Conservation (phyloP, 2,888 invertebrate species). For the Cyclophora albipunctata region DNA sequence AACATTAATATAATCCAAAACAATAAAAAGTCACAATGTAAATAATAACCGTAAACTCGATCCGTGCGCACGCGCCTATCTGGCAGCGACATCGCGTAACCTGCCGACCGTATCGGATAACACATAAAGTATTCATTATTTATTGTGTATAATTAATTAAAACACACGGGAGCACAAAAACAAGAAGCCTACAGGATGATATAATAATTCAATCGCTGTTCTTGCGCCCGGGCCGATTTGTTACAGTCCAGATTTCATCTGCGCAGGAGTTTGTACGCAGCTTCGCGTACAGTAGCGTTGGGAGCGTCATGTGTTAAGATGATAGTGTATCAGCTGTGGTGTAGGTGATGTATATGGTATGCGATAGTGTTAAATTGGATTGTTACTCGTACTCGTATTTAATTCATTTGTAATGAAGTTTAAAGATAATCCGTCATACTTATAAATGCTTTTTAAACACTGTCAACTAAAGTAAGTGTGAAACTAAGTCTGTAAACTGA, state of each 20-base stretch:
- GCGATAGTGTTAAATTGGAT: too few species aligned
- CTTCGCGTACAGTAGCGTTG: conserved; percentile 49
- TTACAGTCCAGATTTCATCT: conserved; percentile 71
- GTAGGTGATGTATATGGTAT: conserved; percentile 11
- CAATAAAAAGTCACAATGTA: conserved; percentile 59
- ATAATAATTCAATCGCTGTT: conserved; percentile 74
- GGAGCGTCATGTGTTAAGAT: conserved; percentile 67
- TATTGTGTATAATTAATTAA: conserved; percentile 73
- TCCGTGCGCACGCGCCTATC: conserved; percentile 49
- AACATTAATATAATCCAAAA: conserved; percentile 51
- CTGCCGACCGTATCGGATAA: conserved; percentile 62
- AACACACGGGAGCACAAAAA: conserved; percentile 71
- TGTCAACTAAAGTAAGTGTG: too few species aligned
- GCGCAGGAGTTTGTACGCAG: conserved; percentile 40
- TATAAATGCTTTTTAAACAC: too few species aligned
- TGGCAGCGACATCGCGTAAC: conserved; percentile 50
- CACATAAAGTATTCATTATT: conserved; percentile 74
- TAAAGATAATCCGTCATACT: too few species aligned
- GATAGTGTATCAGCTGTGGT: conserved; percentile 50
- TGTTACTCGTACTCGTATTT: too few species aligned
- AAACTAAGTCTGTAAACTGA: too few species aligned
- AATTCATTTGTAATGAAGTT: too few species aligned
- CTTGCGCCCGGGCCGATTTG: conserved; percentile 63
- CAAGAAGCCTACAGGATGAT: conserved; percentile 72
- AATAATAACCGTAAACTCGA: conserved; percentile 60